Base-by-base conservation (phyloP, 1,140 invertebrate genomes). In the Oppia nitens region DNA sequence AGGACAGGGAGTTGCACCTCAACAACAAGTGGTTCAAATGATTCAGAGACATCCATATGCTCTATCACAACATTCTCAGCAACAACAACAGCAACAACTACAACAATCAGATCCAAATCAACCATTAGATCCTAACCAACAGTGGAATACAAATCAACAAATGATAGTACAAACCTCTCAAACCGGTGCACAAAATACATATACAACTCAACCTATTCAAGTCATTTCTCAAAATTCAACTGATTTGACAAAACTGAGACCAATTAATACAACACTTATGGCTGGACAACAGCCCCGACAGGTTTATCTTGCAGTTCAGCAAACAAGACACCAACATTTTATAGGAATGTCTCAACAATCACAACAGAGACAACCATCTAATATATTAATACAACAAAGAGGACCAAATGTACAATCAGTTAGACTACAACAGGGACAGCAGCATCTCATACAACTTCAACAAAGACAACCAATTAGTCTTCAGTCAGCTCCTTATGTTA, bases 391-490 rank as follows among this genome's bases (percentile, higher is more conserved):
- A 24, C 61, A 61, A 21, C 63, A 61, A 53, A 57, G 56, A 28
- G 45, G 53, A 21, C 58, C 60, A 47, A 53, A 55, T 32, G 24
- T 53, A 21, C 67, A 66, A 21, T 68, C 56, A 47, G 57, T 53
- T 29, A 64, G 62, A 25, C 47, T 64, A 49, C 63, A 65, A 47
- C 59, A 62, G 45, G 48, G 48, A 20, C 64, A 65, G 47, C 56
- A 62, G 45, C 61, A 66, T 23, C 23, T 60, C n/a, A 32, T 25
- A 6, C 59, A 61, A 21, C n/a, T 53, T 23, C 63, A 59, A 32
- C 61, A 61, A 17, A 76, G 21, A 69, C 64, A 61, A 45, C 59
- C 50, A 40, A 55, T 24, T 26, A 47, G 23, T 24, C 25, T 60
- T n/a, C 63, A 57, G 47, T 28, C 57, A 24, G 55, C 56, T 3